Evolutionary conservation across 1,140 invertebrate genomes (phyloP), one percentile per base, ranked within the genome.

Genomic region (Hylaeus volcanicus): DNA sequence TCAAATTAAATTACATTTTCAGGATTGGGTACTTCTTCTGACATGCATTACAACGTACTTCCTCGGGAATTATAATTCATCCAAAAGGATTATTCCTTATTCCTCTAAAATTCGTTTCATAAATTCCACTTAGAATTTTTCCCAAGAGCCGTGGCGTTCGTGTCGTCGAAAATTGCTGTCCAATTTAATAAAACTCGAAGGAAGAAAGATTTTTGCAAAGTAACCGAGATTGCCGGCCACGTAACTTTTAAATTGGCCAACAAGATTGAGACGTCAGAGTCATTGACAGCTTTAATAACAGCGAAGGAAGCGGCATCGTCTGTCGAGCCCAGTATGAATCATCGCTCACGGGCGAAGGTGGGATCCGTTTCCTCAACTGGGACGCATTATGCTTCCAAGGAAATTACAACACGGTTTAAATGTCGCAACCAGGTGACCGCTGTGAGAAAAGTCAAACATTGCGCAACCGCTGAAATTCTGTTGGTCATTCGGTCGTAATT

Each of bases 361-460:
- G 79, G 79, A 86, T 82, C 56, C 79, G 74, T 78, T 86, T 86
- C 83, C 70, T 84, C 64, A 58, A 79, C 61, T 69, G 51, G 77
- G 56, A 76, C 68, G 58, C 51, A 81, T 77, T 85, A 85, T 81
- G 65, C 65, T 81, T 74, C 51, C 65, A 86, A 83, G 74, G 55
- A 70, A 79, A 74, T 85, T 86, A 73, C 83, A 58, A 85, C 84
- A 86, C 58, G 26, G n/a, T 26, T 84, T 85, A 85, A 85, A 81
- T 66, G 51, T 56, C 39, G 53, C 66, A 60, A 65, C 37, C 82
- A 76, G 84, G 63, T 84, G 69, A 69, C 77, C 72, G 60, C 63
- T 71, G 76, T 61, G 66, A 56, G 83, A 73, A 76, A 84, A 73
- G 48, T 51, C 53, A 61, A 69, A 41, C 0, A n/a, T 84, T 85